phyloP scores from a whole-genome alignment of 2,113 vertebrate genomes.

The Todiramphus saurophagus region DNA sequence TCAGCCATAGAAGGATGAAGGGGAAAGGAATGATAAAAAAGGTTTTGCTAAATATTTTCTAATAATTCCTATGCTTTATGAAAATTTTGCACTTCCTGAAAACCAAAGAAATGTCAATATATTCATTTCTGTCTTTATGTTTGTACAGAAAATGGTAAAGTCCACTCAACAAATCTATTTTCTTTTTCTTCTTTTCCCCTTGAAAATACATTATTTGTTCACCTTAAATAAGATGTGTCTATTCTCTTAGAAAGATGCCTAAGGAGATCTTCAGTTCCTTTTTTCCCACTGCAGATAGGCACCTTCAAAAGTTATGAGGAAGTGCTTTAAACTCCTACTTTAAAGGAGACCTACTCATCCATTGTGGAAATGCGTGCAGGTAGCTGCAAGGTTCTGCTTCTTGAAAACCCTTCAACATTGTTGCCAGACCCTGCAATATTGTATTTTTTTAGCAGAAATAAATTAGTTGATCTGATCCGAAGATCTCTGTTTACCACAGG shows the following conservation, averaged over 20 bases:
- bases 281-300: neutral
- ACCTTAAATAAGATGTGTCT: neutral
- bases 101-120: neutral
- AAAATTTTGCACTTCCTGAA: neutral
- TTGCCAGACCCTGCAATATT: neutral
- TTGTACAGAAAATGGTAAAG: neutral
- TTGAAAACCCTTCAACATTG: neutral
- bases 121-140: neutral
- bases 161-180: neutral
- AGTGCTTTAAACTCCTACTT: neutral
- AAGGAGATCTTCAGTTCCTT: neutral
- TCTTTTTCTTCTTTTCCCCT: neutral
- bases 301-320: neutral
- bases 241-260: slow-evolving; percentile 10
- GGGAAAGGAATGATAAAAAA: neutral
- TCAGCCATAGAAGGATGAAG: neutral
- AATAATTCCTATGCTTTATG: neutral
- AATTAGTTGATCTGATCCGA: neutral
- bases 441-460: neutral
- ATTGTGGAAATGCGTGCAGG: neutral
- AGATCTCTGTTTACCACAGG: neutral
- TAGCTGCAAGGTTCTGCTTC: neutral
- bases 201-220: neutral
- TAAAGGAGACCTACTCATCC: neutral
- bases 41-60: neutral